Conservation (phyloP, 2,797 vertebrate species). For the Carduelis carduelis region DNA sequence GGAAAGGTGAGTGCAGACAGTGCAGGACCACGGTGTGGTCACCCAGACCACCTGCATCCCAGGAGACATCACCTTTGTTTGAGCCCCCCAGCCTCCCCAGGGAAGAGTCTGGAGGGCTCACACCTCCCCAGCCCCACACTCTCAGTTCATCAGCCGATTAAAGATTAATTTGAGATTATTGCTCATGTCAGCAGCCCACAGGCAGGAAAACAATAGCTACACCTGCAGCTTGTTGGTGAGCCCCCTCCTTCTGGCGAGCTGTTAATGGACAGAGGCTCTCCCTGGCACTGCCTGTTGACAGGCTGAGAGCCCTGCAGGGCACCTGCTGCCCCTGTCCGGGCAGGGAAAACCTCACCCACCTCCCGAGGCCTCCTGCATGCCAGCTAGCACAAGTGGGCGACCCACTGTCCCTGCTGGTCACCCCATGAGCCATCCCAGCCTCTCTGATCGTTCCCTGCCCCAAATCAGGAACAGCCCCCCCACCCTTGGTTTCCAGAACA, state of each 20-base stretch:
- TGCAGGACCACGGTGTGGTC: accelerated
- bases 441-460: neutral
- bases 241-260: slow-evolving; percentile 22
- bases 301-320: neutral
- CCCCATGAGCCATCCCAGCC: accelerated
- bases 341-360: neutral
- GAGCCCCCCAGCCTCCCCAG: neutral
- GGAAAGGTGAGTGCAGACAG: accelerated
- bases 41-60: neutral
- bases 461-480: neutral
- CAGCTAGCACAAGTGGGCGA: neutral
- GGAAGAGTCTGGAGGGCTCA: neutral
- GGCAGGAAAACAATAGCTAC: slow-evolving; percentile 52
- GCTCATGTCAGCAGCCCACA: slow-evolving; percentile 9
- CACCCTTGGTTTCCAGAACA: neutral
- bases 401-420: neutral
- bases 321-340: slow-evolving; percentile 44
- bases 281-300: neutral
- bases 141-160: slow-evolving; percentile 22
- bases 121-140: neutral
- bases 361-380: neutral
- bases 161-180: slow-evolving; percentile 62
- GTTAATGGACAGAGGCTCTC: slow-evolving; percentile 58
- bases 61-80: neutral
- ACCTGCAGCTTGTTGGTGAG: slow-evolving; percentile 71